Base-by-base conservation (phyloP, 2,797 vertebrate genomes). In the Anabacerthia variegaticeps region DNA sequence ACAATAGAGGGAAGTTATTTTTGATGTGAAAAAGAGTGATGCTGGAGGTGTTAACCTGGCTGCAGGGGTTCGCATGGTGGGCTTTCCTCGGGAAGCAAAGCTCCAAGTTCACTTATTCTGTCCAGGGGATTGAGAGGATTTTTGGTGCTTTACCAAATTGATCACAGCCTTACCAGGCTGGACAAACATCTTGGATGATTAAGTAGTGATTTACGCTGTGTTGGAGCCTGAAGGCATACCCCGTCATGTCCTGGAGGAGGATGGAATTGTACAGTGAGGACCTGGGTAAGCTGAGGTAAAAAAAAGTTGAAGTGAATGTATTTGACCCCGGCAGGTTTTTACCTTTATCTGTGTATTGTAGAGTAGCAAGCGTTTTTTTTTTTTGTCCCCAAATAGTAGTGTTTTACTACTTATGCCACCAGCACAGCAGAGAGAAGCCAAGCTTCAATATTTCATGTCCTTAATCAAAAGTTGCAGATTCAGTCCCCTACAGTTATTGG, bases 401-500 rank as follows among this genome's bases (percentile, higher is more conserved):
- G 26, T 77, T 92, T 91, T 61, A 16, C 54, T 84, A 17, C n/a
- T 65, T 52, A 63, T 52, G 56, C 65, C 26, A 77, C 16, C 7
- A 86, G 34, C 26, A 30, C 7, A 4, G 30, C 4, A 44, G 17
- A 49, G 36, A 93, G 37, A 73, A 85, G 49, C 24, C 26, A 56
- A 56, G 32, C 3, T 55, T 69, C 66, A 74, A 4, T 16, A 32
- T 34, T 59, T 83, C 10, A 26, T 77, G 86, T 73, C 34, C 51
- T 66, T 74, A 69, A 88, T 39, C 43, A 43, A 30, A 75, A 77
- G 36, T n/a, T 69, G 14, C 14, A 58, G 9, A 20, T 8, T 3
- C 1, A 2, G 51, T 54, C 16, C 24, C 26, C 34, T n/a, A 34
- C 16, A 66, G 51, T 63, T 61, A 26, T 0, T 0, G 39, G 17